These are phyloP conservation scores for Trichogramma evanescens DNA, from an alignment of 2,888 invertebrate genomes.

Conservation along the genomic window DNA sequence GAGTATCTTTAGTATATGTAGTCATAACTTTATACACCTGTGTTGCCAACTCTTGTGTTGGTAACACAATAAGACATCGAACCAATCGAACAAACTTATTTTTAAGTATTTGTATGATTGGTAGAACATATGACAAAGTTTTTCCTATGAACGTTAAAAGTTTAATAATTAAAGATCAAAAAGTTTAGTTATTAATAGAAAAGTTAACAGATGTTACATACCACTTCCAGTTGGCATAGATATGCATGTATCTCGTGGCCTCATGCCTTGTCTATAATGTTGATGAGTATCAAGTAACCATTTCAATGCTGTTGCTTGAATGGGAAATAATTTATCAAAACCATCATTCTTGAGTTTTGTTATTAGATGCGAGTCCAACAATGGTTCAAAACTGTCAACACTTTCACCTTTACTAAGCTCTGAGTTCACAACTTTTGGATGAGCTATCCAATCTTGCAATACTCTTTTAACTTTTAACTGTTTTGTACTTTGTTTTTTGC, in stretches of 20 bases:
- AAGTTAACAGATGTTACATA: constrained; percentile 5
- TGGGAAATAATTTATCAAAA: constrained; percentile 76
- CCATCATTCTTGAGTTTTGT: constrained; percentile 62
- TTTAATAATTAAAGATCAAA: neutral
- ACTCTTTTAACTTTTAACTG: constrained; percentile 58
- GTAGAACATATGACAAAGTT: constrained; percentile 88
- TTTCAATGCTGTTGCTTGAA: constrained; percentile 72
- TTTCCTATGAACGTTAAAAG: constrained; percentile 50
- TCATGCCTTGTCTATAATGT: constrained; percentile 53
- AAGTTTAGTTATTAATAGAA: neutral
- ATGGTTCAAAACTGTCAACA: constrained; percentile 50
- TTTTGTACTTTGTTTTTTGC: constrained; percentile 37
- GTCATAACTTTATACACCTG: constrained; percentile 83
- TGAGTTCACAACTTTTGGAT: constrained; percentile 71
- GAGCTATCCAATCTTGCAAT: constrained; percentile 79
- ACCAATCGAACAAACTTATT: constrained; percentile 59
- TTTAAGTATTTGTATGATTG: constrained; percentile 67
- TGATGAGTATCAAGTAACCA: constrained; percentile 63
- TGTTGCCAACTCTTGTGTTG: constrained; percentile 83
- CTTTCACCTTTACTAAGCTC: constrained; percentile 53
- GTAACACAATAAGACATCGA: constrained; percentile 82
- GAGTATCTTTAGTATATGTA: constrained; percentile 60
- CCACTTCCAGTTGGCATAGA: constrained; percentile 97
- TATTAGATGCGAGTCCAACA: constrained; percentile 58
- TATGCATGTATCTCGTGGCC: constrained; percentile 87